Evolutionary conservation across 2,797 vertebrate species (phyloP), one percentile per base, ranked within the genome.

Genomic region (Crypturellus tataupa): DNA sequence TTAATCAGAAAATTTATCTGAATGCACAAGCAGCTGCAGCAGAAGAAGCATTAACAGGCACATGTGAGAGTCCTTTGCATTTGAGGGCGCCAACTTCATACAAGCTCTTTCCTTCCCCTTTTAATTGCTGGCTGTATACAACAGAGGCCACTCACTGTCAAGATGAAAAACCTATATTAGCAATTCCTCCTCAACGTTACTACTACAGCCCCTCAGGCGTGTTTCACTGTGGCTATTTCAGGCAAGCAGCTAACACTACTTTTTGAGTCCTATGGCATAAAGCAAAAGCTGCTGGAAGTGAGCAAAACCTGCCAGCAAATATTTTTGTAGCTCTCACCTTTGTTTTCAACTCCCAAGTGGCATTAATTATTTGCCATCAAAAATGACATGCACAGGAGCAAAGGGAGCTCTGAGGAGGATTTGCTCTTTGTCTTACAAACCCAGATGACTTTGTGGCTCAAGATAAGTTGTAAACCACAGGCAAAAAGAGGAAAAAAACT

Each of bases 381-480:
- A 94, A 94, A 27, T 21, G 18, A 27, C 33, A n/a, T 0, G 11
- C 10, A 29, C 60, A 71, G 81, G 90, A 88, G 58, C 51, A 67
- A 47, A 82, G 51, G 58, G 55, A 53, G 49, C 24, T 76, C 85
- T 59, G 25, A 39, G 47, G 63, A 86, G 87, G 85, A 49, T 89
- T 89, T 94, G 55, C 47, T 93, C 51, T 85, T 68, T 92, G 73
- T 56, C 77, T 87, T 86, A 71, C 1, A 7, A 80, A 87, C 76
- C 80, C 84, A 94, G 84, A 68, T 53, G 42, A 53, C 49, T 95
- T 78, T 8, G 2, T 59, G 83, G 79, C 80, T 89, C 82, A 73
- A 93, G 72, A 65, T 68, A 83, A 84, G 69, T 49, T 91, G 71
- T 59, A 91, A 95, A 92, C 47, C 88, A 89, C 63, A 77, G 42